Percentiles rank a stretch among this genome's conserved stretches.
Conservation (phyloP, 92 coral and sea anemone species). For the Isaurus tuberculatus region DNA sequence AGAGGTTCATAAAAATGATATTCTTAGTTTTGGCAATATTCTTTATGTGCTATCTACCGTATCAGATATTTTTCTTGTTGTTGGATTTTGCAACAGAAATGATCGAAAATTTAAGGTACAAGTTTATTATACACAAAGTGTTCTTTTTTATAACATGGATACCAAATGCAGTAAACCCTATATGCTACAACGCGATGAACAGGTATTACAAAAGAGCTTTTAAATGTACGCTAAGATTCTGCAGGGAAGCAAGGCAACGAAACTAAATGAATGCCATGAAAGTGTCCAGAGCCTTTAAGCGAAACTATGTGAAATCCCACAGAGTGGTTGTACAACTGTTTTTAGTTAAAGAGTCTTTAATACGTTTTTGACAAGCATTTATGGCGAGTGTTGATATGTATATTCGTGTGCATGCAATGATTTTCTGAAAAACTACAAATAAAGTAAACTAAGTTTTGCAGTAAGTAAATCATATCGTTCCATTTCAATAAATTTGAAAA, state of each 20-base stretch:
- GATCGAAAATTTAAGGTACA: constrained; percentile 48
- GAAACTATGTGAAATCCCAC: background rate
- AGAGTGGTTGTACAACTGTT: background rate
- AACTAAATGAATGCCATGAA: background rate
- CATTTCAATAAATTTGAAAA: too few relatives aligned
- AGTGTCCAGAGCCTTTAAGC: too few relatives aligned
- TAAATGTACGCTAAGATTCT: background rate
- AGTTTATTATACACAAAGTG: constrained; percentile 34
- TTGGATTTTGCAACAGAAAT: constrained; percentile 51
- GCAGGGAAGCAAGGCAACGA: background rate
- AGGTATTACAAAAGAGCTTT: constrained; percentile 58
- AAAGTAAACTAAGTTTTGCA: too few relatives aligned
- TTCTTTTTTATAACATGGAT: constrained; percentile 68
- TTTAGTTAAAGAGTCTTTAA: too few relatives aligned
- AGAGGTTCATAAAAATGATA: constrained; percentile 42
- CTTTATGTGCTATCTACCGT: constrained; percentile 69
- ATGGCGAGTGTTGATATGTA: too few relatives aligned
- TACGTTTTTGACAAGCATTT: too few relatives aligned
- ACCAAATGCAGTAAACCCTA: constrained; percentile 70
- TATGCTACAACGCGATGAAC: constrained; percentile 71
- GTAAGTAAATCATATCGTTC: too few relatives aligned
- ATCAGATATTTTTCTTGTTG: constrained; percentile 65
- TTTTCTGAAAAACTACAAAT: too few relatives aligned
- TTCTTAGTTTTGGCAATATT: constrained; percentile 55
- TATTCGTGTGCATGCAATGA: too few relatives aligned